phyloP scores from a whole-genome alignment of 2,113 vertebrate genomes.

The Loxodonta africana region DNA sequence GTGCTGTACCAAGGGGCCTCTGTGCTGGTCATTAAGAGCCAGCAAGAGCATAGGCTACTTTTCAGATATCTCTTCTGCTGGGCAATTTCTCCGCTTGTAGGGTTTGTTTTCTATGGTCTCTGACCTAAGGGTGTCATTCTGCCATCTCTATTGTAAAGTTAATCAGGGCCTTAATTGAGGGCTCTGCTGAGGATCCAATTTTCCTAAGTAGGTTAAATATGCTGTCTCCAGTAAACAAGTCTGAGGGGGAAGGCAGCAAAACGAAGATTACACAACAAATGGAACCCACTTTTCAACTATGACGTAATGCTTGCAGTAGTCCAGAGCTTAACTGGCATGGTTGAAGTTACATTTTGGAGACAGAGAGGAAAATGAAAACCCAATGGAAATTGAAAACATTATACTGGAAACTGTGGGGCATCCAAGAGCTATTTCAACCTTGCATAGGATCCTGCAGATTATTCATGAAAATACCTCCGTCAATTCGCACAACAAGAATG shows the following conservation, averaged over 20 bases:
- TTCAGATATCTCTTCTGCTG: not conserved
- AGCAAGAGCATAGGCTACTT: not conserved
- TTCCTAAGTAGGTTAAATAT: not conserved
- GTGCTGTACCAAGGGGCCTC: not conserved
- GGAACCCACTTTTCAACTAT: not conserved
- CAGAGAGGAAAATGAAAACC: not conserved
- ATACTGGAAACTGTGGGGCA: not conserved
- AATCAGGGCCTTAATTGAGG: not conserved
- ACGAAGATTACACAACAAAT: not conserved
- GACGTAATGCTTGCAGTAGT: not conserved
- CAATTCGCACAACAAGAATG: not conserved
- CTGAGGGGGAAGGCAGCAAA: not conserved
- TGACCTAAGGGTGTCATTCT: not conserved
- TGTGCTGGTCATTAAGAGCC: rapidly evolving
- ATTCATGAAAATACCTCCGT: rapidly evolving
- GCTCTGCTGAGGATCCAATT: not conserved
- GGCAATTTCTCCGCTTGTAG: not conserved
- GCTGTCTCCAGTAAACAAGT: not conserved
- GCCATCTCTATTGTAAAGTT: not conserved
- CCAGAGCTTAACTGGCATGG: not conserved
- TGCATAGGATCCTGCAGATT: rapidly evolving
- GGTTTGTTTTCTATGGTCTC: not conserved
- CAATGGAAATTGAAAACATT: not conserved
- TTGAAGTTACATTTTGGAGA: not conserved
- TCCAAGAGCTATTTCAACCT: too few species aligned